phyloP scores from a whole-genome alignment of 2,888 invertebrate species.

The Leptogaster cylindrica region DNA sequence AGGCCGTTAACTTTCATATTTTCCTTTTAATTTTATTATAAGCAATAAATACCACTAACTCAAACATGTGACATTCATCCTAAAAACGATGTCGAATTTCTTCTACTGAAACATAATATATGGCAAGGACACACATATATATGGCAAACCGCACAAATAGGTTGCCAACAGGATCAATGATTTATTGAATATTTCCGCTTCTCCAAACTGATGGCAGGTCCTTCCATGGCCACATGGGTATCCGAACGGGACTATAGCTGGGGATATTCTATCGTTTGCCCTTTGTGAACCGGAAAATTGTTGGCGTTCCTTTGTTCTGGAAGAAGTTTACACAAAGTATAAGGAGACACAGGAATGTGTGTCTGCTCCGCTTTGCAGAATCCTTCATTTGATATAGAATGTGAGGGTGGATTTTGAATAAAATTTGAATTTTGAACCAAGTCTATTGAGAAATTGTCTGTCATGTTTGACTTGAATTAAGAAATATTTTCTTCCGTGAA shows the following conservation, averaged over 20 bases:
- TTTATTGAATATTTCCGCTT: constrained; percentile 49
- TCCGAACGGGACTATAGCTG: neutral
- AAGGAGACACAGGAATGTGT: constrained; percentile 39
- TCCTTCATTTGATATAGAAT: constrained; percentile 17
- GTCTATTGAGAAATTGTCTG: constrained; percentile 41
- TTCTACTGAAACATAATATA: too few species aligned
- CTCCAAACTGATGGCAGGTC: constrained; percentile 23
- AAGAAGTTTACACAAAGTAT: constrained; percentile 40
- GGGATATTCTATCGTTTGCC: constrained; percentile 20
- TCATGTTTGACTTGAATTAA: constrained; percentile 42
- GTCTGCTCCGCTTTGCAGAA: neutral
- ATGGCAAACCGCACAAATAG: constrained; percentile 47
- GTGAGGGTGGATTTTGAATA: constrained; percentile 33
- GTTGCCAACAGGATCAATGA: constrained; percentile 49
- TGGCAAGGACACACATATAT: too few species aligned
- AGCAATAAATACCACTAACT: neutral
- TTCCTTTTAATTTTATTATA: constrained; percentile 28
- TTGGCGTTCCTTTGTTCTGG: constrained; percentile 37
- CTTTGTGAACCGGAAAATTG: constrained; percentile 32
- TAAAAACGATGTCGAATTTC: too few species aligned
- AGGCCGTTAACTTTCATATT: constrained; percentile 5
- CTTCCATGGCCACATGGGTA: constrained; percentile 20
- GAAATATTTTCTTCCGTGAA: constrained; percentile 37
- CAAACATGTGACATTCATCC: too few species aligned
- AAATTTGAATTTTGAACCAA: constrained; percentile 40